A percentile compares a stretch with the other conserved stretches of the same genome.
These are phyloP conservation scores for Syngnathus typhle DNA, from an alignment of 2,113 vertebrate species.

Conservation along the genomic window DNA sequence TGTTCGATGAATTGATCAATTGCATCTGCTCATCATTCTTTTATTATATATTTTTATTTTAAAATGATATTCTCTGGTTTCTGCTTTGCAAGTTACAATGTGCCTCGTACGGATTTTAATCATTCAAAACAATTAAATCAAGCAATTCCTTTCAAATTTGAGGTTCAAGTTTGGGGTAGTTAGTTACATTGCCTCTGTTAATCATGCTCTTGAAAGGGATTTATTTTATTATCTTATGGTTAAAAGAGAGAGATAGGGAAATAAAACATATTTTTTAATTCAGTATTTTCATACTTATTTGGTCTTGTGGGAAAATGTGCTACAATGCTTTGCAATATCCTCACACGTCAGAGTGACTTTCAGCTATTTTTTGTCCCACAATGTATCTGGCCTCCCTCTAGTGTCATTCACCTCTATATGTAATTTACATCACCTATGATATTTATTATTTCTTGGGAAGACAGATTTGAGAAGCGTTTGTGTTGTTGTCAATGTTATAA, in stretches of 20 bases:
- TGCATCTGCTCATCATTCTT: neutral
- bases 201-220: neutral
- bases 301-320: neutral
- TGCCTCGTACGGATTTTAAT: neutral
- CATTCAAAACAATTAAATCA: neutral
- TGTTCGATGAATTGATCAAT: neutral
- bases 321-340: neutral
- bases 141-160: neutral
- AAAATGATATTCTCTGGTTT: neutral
- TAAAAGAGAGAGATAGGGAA: neutral
- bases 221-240: neutral
- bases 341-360: neutral
- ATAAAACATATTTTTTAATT: neutral
- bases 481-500: slow-evolving; percentile 26
- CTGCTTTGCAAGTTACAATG: neutral
- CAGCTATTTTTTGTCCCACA: slow-evolving; percentile 15
- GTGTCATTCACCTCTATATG: slow-evolving; percentile 10
- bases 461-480: neutral
- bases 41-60: neutral
- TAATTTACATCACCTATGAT: slow-evolving; percentile 15
- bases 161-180: neutral
- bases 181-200: neutral
- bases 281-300: neutral
- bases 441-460: neutral
- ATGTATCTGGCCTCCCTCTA: slow-evolving; percentile 24